Conservation (phyloP, 2,888 invertebrate species). For the Acronicta leporina region DNA sequence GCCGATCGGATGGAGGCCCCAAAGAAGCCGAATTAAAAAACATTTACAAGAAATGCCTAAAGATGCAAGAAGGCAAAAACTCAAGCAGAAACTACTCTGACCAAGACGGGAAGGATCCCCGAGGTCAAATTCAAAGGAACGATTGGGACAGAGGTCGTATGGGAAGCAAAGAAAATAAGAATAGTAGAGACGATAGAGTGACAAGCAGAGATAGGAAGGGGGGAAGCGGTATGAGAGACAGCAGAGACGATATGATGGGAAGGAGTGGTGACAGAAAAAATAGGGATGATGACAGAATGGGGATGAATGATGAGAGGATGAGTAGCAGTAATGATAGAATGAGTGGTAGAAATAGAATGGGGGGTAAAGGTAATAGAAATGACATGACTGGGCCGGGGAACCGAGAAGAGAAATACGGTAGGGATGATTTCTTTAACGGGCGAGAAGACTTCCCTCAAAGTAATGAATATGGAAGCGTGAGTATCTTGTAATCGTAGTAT, state of each 20-base stretch:
- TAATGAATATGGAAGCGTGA: conserved; percentile 72
- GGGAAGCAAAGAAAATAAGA: conserved; percentile 59
- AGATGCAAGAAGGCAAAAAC: conserved; percentile 76
- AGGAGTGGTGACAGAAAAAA: conserved; percentile 55
- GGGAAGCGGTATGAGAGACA: conserved; percentile 46
- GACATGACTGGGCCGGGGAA: conserved; percentile 44
- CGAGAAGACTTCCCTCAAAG: conserved; percentile 68
- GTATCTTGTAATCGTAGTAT: conserved; percentile 45
- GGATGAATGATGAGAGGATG: conserved; percentile 46
- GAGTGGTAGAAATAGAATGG: conserved; percentile 36
- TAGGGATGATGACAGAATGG: conserved; percentile 47
- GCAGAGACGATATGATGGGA: conserved; percentile 56
- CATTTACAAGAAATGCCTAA: conserved; percentile 89
- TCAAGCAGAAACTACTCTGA: conserved; percentile 64
- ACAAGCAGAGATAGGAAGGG: conserved; percentile 52
- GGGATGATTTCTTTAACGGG: conserved; percentile 58
- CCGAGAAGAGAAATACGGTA: conserved; percentile 49
- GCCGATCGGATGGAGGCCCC: conserved; percentile 89
- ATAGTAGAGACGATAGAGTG: conserved; percentile 55
- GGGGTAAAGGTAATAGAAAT: conserved; percentile 29
- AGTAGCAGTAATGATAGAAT: conserved; percentile 49
- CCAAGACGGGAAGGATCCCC: conserved; percentile 71
- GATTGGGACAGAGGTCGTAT: conserved; percentile 62
- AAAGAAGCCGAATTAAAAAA: conserved; percentile 89
- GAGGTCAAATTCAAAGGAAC: conserved; percentile 62